Conservation (phyloP, 2,113 vertebrate species). For the Gopherus evgoodei region DNA sequence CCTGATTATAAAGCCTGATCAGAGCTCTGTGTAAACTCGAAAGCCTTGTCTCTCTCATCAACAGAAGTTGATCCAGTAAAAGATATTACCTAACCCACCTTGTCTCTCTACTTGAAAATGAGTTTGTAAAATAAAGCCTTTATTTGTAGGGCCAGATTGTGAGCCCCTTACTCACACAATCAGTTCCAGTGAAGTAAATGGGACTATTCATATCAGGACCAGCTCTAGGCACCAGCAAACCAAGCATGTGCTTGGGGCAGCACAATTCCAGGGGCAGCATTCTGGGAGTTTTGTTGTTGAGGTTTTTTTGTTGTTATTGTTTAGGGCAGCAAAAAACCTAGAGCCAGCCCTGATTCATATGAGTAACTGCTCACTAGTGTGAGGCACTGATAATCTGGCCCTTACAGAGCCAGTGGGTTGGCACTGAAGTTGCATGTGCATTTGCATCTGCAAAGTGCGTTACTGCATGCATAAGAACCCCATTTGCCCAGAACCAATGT, state of each 20-base stretch:
- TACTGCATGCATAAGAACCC: conserved; percentile 59
- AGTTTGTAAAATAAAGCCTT: conserved; percentile 30
- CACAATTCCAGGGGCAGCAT: no score
- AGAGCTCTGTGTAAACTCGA: neutral
- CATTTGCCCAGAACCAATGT: conserved; percentile 55
- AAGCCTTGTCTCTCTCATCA: neutral
- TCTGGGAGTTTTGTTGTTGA: no score
- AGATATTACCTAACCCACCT: neutral
- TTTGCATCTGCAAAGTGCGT: conserved; percentile 27
- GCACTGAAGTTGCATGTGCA: neutral
- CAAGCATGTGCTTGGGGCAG: no score
- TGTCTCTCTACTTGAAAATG: neutral
- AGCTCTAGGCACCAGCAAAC: no score
- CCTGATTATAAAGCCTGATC: conserved; percentile 42
- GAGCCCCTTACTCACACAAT: conserved; percentile 4
- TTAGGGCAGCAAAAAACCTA: no score
- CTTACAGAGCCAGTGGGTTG: conserved; percentile 1
- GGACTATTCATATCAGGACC: neutral
- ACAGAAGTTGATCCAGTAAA: neutral
- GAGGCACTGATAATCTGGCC: conserved; percentile 8
- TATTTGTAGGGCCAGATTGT: neutral
- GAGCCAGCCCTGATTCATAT: no score
- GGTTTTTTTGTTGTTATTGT: no score
- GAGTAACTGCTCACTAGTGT: neutral
- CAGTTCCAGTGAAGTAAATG: neutral